These are phyloP conservation scores for Mesocentrotus franciscanus DNA, from an alignment of 53 echinoderm and acorn worm species.

Conservation along the genomic window DNA sequence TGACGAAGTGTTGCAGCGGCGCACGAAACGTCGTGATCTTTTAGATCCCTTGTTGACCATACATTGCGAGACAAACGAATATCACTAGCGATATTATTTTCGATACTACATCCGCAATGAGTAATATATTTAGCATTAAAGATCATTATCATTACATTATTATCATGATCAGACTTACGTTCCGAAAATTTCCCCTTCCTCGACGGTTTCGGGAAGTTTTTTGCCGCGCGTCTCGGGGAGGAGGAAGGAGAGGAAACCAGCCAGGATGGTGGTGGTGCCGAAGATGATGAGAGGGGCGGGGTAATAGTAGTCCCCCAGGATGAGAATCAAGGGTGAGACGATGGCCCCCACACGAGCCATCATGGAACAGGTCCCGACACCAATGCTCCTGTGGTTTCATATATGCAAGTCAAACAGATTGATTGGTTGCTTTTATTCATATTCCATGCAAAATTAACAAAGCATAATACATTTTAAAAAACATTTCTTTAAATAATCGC, in stretches of 20 bases:
- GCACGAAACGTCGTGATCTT: too few species aligned
- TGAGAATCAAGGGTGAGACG: conserved; percentile 76
- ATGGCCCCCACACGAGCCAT: conserved; percentile 79
- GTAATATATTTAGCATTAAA: too few species aligned
- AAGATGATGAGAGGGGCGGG: conserved; percentile 79
- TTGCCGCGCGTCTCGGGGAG: conserved; percentile 79
- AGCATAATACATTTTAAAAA: too few species aligned
- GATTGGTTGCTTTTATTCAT: too few species aligned
- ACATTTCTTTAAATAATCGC: too few species aligned
- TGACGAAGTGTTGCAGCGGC: too few species aligned
- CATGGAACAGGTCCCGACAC: conserved; percentile 80
- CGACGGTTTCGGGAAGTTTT: conserved; percentile 80
- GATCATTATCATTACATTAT: too few species aligned
- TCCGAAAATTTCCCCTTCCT: conserved; percentile 74
- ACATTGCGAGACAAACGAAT: too few species aligned
- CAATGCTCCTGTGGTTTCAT: conserved; percentile 55
- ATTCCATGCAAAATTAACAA: too few species aligned
- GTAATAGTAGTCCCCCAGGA: conserved; percentile 68
- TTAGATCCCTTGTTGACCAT: too few species aligned
- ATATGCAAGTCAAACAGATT: not conserved
- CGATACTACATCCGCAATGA: too few species aligned
- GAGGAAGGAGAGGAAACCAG: conserved; percentile 75
- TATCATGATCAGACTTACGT: conserved; percentile 65
- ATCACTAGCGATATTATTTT: too few species aligned
- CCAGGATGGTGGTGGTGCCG: conserved; percentile 71